These are phyloP conservation scores for Microplitis manilae DNA, from an alignment of 2,888 invertebrate genomes.

Conservation along the genomic window DNA sequence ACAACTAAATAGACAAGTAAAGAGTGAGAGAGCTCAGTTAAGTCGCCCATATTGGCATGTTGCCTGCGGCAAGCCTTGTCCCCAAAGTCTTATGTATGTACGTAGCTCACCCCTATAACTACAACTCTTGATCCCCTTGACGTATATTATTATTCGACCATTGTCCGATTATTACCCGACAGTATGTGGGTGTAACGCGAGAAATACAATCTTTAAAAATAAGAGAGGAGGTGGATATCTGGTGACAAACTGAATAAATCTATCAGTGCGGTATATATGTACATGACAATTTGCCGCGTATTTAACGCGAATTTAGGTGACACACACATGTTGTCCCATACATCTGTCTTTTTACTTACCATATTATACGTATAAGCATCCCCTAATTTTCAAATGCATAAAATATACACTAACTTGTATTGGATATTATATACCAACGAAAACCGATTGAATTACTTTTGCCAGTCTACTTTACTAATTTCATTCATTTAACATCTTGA, in stretches of 20 bases:
- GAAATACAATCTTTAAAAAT: slow-evolving; percentile 19
- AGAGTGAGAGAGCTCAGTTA: slow-evolving; percentile 37
- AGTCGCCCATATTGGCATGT: slow-evolving; percentile 66
- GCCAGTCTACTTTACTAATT: neutral
- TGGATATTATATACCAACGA: neutral
- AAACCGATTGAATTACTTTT: neutral
- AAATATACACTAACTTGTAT: neutral
- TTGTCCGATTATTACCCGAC: slow-evolving; percentile 69
- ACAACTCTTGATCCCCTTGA: slow-evolving; percentile 50
- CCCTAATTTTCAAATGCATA: slow-evolving; percentile 1
- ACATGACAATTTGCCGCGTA: slow-evolving; percentile 33
- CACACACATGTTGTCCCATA: slow-evolving; percentile 47
- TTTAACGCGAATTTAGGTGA: slow-evolving; percentile 43
- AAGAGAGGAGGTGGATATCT: slow-evolving; percentile 49
- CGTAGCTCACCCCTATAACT: slow-evolving; percentile 27
- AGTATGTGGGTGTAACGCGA: slow-evolving; percentile 68
- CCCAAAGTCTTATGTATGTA: slow-evolving; percentile 29
- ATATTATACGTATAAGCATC: neutral
- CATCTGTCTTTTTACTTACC: slow-evolving; percentile 44
- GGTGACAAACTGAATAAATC: slow-evolving; percentile 64
- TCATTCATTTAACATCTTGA: neutral
- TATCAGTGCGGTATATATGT: slow-evolving; percentile 27
- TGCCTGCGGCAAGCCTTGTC: slow-evolving; percentile 58
- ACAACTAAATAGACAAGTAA: slow-evolving; percentile 7
- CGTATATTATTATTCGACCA: slow-evolving; percentile 66